Evolutionary conservation across 2,113 vertebrate genomes (phyloP).

Genomic region (Morphnarchus princeps): DNA sequence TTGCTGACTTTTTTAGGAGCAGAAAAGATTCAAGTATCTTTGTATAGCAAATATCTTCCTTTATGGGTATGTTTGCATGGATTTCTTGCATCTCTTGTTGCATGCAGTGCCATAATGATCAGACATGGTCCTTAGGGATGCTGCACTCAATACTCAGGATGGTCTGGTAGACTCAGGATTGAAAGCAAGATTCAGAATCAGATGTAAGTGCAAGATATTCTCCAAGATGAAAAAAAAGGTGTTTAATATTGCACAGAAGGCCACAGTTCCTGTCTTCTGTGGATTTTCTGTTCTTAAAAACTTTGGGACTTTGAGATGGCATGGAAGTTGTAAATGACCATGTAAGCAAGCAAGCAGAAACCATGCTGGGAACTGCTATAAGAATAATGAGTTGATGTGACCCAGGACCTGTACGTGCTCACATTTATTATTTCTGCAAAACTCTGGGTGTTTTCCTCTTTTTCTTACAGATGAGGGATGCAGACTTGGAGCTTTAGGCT

Average conservation of each 20-base stretch:
- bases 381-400: neutral
- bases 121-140: neutral
- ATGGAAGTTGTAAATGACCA: neutral
- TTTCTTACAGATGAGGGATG: neutral
- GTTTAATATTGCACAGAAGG: neutral
- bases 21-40: neutral
- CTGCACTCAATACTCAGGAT: neutral
- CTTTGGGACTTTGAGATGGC: neutral
- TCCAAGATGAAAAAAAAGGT: neutral
- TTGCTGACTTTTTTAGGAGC: neutral
- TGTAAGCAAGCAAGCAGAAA: neutral
- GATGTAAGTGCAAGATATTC: neutral
- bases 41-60: neutral
- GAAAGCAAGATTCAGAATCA: neutral
- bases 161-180: neutral
- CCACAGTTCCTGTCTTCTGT: neutral
- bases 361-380: neutral
- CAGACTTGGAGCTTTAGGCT: neutral
- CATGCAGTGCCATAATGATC: no score
- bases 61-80: neutral
- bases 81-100: neutral
- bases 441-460: neutral
- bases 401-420: neutral
- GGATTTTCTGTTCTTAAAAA: neutral
- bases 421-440: neutral